Base-by-base conservation (phyloP, 2,113 vertebrate species). In the Muntiacus muntjak region DNA sequence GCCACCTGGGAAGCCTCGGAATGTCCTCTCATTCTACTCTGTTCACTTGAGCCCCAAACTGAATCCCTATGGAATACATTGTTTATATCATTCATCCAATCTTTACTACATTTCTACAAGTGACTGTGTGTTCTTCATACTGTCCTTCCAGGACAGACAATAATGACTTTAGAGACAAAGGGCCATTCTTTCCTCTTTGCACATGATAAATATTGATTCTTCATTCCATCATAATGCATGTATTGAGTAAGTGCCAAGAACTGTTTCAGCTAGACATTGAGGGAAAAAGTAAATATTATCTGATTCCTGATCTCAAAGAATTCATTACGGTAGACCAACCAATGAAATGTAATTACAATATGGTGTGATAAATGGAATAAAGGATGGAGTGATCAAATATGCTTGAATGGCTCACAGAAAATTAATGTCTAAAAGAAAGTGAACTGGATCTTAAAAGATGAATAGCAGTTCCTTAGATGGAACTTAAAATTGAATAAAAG, bases 151-250 rank as follows among this genome's bases (percentile, higher is more conserved):
- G 25, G 30, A 23, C n/a, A 95, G 76, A 55, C 11, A 83, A 43
- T 85, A 36, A 52, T 45, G 79, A 55, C 33, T 92, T 92, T 54
- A 74, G 45, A n/a, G 87, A 93, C 40, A 97, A 96, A 88, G 40
- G 11, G 10, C 17, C 33, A 71, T 58, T 94, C 96, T 96, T 90
- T 89, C 23, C 47, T 96, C 47, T 96, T 81, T 82, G 30, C 6
- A 76, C 54, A 91, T 64, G 67, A 89, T 81, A 96, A 95, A 96
- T 96, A 94, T 94, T 96, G 91, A 95, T 92, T 95, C 78, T 95
- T 94, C 47, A 86, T 64, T 95, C 7, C 28, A 90, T 90, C 3
- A 4, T 91, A 96, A 94, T 86, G 43, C 40, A 74, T 60, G 13
- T 55, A 9, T 67, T 94, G 89, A 95, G 16, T 15, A 93, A 60